Conservation (phyloP, 1,140 invertebrate genomes). For the Carposina sasakii region DNA sequence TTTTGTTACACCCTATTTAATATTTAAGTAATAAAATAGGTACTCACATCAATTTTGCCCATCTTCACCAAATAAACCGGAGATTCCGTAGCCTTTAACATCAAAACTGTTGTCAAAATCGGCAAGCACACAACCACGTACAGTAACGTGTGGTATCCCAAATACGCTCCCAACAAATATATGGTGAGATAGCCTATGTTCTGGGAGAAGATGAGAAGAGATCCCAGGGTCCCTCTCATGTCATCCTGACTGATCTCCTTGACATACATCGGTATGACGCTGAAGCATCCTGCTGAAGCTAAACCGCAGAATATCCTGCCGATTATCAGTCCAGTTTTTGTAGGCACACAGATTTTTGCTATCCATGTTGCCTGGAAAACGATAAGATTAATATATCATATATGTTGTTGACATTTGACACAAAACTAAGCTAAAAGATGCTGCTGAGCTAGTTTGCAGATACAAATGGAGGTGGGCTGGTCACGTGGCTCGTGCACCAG, state of each 20-base stretch:
- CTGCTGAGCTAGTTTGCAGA: neutral
- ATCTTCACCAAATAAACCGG: conserved; percentile 30
- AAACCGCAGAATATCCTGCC: conserved; percentile 59
- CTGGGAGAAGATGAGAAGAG: conserved; percentile 66
- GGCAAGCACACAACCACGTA: conserved; percentile 20
- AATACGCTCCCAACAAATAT: conserved; percentile 70
- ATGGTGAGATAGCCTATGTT: conserved; percentile 74
- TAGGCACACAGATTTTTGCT: conserved; percentile 49
- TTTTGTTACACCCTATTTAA: too few species aligned
- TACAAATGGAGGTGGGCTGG: neutral
- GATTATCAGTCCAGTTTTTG: conserved; percentile 35
- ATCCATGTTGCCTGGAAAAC: conserved; percentile 49
- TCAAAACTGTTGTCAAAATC: conserved; percentile 11
- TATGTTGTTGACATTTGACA: neutral
- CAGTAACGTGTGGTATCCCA: conserved; percentile 47
- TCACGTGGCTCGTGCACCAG: neutral
- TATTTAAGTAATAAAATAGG: conserved; percentile 4
- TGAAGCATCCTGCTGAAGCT: conserved; percentile 65
- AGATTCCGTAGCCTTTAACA: conserved; percentile 30
- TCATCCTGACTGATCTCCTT: conserved; percentile 73
- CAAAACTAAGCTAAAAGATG: neutral
- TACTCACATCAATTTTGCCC: conserved; percentile 22
- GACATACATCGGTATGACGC: conserved; percentile 73
- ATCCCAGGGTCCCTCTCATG: conserved; percentile 74
- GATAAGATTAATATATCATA: neutral